Evolutionary conservation across 2,113 vertebrate genomes (phyloP).

Genomic region (Oncorhynchus keta): DNA sequence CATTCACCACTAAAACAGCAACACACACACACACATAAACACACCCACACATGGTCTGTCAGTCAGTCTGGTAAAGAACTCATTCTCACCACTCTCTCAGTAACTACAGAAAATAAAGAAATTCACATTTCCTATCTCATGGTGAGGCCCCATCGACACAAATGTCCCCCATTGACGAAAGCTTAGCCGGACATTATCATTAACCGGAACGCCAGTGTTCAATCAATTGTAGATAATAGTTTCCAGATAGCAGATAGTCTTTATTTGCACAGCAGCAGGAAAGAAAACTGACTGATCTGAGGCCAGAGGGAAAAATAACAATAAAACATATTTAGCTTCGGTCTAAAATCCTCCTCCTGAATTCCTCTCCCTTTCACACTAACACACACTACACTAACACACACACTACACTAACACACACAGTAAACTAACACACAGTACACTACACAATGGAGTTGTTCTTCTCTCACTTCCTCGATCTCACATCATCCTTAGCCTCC

Average conservation of each 20-base stretch:
- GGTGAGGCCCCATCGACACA: too few species aligned
- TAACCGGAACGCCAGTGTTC: not conserved
- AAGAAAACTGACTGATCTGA: not conserved
- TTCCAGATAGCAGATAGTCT: too few species aligned
- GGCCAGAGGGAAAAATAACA: conserved; percentile 15
- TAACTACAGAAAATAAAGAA: too few species aligned
- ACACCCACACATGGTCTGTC: not conserved
- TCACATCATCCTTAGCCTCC: not conserved
- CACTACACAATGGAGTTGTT: not conserved
- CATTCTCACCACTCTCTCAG: not conserved
- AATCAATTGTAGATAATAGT: not conserved
- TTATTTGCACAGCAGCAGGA: too few species aligned
- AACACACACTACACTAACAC: not conserved
- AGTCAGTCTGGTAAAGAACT: not conserved
- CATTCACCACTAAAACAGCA: conserved; percentile 32
- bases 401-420: too few species aligned
- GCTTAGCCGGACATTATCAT: not conserved
- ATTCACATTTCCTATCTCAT: too few species aligned
- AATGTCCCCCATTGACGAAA: too few species aligned
- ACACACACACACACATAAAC: not conserved
- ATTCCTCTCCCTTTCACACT: conserved; percentile 37
- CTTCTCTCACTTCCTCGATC: not conserved
- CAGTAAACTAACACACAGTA: too few species aligned
- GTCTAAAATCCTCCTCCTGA: not conserved
- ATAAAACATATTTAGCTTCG: conserved; percentile 66